Conservation (phyloP, 92 coral and sea anemone genomes). For the Ricordea florida region DNA sequence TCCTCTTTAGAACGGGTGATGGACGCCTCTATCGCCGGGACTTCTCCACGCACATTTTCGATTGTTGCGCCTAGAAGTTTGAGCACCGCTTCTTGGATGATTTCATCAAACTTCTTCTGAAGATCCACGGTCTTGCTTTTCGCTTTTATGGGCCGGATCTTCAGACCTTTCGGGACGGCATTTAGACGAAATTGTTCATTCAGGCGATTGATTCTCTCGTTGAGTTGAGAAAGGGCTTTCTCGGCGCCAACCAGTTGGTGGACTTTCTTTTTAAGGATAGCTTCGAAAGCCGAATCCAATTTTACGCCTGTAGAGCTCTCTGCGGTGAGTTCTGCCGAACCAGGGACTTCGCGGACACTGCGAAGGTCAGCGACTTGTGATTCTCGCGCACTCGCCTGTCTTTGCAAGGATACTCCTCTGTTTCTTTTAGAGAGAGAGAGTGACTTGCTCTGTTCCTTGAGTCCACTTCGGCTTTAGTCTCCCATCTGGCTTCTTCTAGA, state of each 20-base stretch:
- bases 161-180: slow-evolving; percentile 3
- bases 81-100: background rate
- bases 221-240: background rate
- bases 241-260: no score
- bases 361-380: background rate
- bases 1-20: background rate
- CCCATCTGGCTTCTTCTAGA: slow-evolving; percentile 49
- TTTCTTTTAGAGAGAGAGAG: background rate
- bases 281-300: no score
- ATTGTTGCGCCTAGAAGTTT: background rate
- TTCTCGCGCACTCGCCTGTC: slow-evolving; percentile 16
- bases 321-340: no score
- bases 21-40: background rate
- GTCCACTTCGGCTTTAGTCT: slow-evolving; percentile 9
- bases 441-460: background rate
- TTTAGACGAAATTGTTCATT: no score
- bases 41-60: background rate
- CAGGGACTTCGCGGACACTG: background rate
- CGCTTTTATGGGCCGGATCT: background rate
- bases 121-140: no score
- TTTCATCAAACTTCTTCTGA: no score
- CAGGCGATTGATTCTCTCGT: background rate
- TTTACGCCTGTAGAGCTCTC: no score
- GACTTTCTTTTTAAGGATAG: no score
- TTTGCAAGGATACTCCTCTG: background rate